phyloP scores from a whole-genome alignment of 2,888 invertebrate genomes.

The Callinectes sapidus region DNA sequence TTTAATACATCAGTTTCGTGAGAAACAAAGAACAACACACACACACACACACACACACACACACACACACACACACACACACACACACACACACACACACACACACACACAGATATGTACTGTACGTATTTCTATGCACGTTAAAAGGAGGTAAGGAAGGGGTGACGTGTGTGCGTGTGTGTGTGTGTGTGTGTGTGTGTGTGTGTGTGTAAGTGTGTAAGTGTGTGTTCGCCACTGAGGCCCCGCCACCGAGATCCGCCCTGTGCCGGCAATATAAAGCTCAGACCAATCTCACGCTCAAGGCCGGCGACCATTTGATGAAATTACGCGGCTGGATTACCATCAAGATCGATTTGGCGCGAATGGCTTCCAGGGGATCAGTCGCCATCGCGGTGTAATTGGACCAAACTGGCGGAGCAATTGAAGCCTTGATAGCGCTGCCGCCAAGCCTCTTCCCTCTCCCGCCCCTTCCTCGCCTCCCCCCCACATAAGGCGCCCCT shows the following conservation, averaged over 20 bases:
- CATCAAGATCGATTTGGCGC: conserved; percentile 65
- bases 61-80: no score
- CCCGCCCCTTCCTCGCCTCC: not conserved
- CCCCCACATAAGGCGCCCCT: conserved; percentile 17
- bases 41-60: no score
- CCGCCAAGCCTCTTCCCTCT: conserved; percentile 20
- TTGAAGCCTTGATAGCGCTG: conserved; percentile 40
- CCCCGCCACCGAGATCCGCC: not conserved
- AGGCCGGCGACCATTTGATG: conserved; percentile 62
- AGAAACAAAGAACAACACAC: no score
- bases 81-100: no score
- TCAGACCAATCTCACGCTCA: conserved; percentile 51
- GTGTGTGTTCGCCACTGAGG: conserved; percentile 3
- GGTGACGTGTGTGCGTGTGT: not conserved
- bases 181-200: no score
- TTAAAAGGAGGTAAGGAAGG: no score
- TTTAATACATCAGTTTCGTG: not conserved
- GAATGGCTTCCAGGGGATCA: conserved; percentile 58
- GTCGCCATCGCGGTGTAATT: conserved; percentile 50
- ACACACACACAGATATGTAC: no score
- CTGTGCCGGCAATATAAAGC: conserved; percentile 53
- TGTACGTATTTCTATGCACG: no score
- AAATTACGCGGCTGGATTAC: conserved; percentile 60
- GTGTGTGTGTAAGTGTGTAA: no score
- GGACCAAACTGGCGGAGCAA: conserved; percentile 51